phyloP scores from a whole-genome alignment of 2,113 vertebrate species.

The Dolichotis patagonum region DNA sequence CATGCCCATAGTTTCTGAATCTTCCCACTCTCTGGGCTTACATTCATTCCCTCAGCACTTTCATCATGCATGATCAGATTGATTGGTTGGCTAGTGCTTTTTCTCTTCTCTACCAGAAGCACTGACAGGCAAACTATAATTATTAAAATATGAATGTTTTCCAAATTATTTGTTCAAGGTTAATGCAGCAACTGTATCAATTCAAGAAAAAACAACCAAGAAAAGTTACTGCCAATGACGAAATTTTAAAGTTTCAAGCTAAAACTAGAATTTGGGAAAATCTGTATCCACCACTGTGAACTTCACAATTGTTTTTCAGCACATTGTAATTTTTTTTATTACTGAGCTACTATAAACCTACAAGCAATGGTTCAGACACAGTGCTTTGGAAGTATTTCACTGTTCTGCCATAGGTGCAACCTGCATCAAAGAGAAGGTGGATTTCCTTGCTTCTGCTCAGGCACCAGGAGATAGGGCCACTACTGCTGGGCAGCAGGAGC shows the following conservation, averaged over 20 bases:
- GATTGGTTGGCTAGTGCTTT: background rate
- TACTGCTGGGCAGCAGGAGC: slow-evolving; percentile 93
- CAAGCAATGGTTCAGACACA: slow-evolving; percentile 90
- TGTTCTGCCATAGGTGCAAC: slow-evolving; percentile 86
- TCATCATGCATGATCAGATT: background rate
- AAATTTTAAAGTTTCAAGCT: background rate
- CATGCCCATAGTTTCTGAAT: background rate
- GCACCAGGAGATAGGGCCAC: slow-evolving; percentile 81
- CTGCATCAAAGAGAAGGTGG: slow-evolving; percentile 84
- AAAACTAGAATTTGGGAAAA: background rate
- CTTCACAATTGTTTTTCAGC: slow-evolving; percentile 72
- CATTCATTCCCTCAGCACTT: background rate
- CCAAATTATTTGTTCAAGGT: background rate
- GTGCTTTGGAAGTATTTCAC: slow-evolving; percentile 86
- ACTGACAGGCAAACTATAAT: background rate
- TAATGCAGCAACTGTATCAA: background rate
- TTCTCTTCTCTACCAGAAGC: background rate
- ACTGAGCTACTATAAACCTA: slow-evolving; percentile 91
- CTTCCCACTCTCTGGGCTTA: background rate
- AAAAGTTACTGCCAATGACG: background rate
- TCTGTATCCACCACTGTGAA: too few relatives aligned
- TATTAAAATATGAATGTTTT: background rate
- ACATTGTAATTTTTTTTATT: slow-evolving; percentile 90
- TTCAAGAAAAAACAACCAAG: background rate
- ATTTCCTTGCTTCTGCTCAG: slow-evolving; percentile 84